Evolutionary conservation across 2,113 vertebrate species (phyloP), one percentile per base, ranked within the genome.

Genomic region (Syngnathoides biaculeatus): DNA sequence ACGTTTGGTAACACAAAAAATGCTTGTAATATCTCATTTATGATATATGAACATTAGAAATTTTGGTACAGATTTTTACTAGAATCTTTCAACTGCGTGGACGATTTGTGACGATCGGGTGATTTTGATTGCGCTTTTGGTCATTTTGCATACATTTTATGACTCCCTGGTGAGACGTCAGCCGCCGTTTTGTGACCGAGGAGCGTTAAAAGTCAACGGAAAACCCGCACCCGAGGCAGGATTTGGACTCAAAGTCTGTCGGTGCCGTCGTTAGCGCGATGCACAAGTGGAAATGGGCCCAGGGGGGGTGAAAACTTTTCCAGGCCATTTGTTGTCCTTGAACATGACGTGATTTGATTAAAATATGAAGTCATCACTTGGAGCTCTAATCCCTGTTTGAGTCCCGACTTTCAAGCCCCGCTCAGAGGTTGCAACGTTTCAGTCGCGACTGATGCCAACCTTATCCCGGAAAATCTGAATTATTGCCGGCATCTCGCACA

Each of bases 211-310:
- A 35, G 30, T 5, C 3, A 35, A 35, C 3, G 30, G 6, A 35
- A 35, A 48, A 48, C 19, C 14, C 5, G 45, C 56, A 65, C 64
- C 42, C 2, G 6, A 66, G 68, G n/a, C 62, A 22, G 75, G 38
- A 59, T 72, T 71, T 59, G 69, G 77, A 69, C 71, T 73, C 64
- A 73, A 67, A 77, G 73, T 84, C 77, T 82, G 52, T 69, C 69
- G 52, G 64, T 74, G 77, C 84, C 77, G 79, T 58, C 74, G 77
- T 71, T 62, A 67, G 71, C 73, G 69, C 65, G 22, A 40, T 53
- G 67, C 68, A 78, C 26, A 65, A 72, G 63, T 52, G 24, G 68
- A 63, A 77, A 67, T 35, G 30, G 30, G 30, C 30, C n/a, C n/a
- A n/a, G n/a, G n/a, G n/a, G n/a, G 30, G 30, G 30, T 35, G 1